Conservation (phyloP, 1,140 invertebrate genomes). For the Ganaspis sp. region DNA sequence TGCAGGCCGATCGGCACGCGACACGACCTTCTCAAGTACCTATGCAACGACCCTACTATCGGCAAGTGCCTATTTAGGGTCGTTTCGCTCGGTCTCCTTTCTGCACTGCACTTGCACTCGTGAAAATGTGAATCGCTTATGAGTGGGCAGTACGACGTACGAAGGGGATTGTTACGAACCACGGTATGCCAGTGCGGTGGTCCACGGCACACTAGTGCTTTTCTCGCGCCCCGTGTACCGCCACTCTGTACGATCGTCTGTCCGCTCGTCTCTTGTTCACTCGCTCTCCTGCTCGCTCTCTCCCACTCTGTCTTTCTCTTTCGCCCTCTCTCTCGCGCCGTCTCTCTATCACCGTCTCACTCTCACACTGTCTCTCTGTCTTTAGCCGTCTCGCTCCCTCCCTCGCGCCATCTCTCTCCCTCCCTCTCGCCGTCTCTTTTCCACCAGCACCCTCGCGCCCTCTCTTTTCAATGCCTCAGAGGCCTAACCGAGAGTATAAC, state of each 20-base stretch:
- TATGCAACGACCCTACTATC: constrained; percentile 31
- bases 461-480: constrained; percentile 49
- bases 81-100: constrained; percentile 27
- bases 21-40: constrained; percentile 52
- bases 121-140: constrained; percentile 66
- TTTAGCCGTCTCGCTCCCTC: constrained; percentile 40
- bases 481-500: constrained; percentile 46
- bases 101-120: constrained; percentile 72
- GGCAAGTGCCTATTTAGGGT: constrained; percentile 21
- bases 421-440: constrained; percentile 48
- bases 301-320: constrained; percentile 35
- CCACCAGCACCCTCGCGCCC: constrained; percentile 50
- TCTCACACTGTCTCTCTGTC: constrained; percentile 49
- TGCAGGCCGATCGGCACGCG: constrained; percentile 66
- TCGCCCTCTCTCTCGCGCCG: constrained; percentile 43
- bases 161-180: constrained; percentile 73
- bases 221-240: constrained; percentile 77
- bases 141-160: constrained; percentile 64
- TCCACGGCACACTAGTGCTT: constrained; percentile 77
- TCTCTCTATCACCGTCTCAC: constrained; percentile 48
- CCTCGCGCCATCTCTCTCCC: too few relatives aligned
- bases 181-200: constrained; percentile 77
- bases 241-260: constrained; percentile 69
- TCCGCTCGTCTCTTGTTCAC: constrained; percentile 45
- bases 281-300: constrained; percentile 39